Base-by-base conservation (phyloP, 1,140 invertebrate species). In the Drosophila subobscura region DNA sequence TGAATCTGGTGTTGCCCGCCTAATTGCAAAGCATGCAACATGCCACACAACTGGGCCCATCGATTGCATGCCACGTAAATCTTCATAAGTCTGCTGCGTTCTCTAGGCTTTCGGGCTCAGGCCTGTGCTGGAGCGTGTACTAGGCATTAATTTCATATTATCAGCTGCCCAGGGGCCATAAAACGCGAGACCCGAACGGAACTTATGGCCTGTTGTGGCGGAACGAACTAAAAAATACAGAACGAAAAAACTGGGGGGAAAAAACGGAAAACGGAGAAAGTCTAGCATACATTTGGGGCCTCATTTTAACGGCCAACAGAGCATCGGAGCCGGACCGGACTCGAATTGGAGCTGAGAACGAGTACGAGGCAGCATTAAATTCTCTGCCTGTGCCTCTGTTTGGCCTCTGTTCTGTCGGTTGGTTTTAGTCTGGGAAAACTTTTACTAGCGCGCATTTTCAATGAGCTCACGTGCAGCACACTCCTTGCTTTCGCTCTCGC, bases 61-160 rank as follows among this genome's bases (percentile, higher is more conserved):
- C 77, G 83, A 88, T 81, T 74, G 81, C 83, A 81, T 81, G 81
- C 40, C 83, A 63, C 83, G 83, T 86, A 88, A 88, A 86, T 86
- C 81, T 74, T 53, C 44, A 66, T 66, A 61, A 61, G 64, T 67
- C 47, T 20, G 51, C 29, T 33, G 8, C 8, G 16, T 20, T 23
- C 46, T 27, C 23, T 20, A 22, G 12, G 27, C 44, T 45, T 44
- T 70, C 41, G 64, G 29, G 63, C 46, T 57, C 55, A 57, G 23
- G 50, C 33, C 16, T 4, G 41, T 16, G 27, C 8, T n/a, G n/a
- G 7, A 40, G 27, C 29, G 47, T 42, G 51, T 7, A 10, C 63
- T 29, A 52, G 54, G 74, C 78, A 86, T 86, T 88, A 81, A 86
- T 88, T 86, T 88, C 83, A 81, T 88, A 86, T 88, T 88, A 88